Conservation (phyloP, 2,797 vertebrate genomes). For the Thalassophryne amazonica region DNA sequence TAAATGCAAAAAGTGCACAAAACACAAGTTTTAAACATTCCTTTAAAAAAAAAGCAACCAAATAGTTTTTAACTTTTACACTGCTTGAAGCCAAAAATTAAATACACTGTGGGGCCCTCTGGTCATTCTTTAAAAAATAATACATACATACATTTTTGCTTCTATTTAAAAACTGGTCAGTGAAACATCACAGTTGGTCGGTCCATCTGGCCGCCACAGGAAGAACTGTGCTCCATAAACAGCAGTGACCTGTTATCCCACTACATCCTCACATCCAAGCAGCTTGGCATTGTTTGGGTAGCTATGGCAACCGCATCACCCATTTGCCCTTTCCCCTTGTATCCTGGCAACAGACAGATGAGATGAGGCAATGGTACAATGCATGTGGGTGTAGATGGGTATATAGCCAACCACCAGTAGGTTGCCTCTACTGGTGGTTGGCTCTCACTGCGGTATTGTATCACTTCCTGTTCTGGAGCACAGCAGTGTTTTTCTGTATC, state of each 20-base stretch:
- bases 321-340: conserved; percentile 62
- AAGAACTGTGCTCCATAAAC: conserved; percentile 16
- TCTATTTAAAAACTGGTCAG: not conserved
- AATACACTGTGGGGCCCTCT: not conserved
- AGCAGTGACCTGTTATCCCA: conserved; percentile 20
- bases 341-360: conserved; percentile 75
- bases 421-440: no score
- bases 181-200: conserved; percentile 13
- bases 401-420: no score
- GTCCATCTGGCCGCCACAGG: conserved; percentile 38
- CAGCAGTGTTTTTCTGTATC: no score
- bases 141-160: no score
- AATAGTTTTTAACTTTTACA: no score
- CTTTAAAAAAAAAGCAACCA: no score
- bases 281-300: conserved; percentile 61
- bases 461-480: no score
- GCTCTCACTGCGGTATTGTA: no score
- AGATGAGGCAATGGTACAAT: conserved; percentile 44
- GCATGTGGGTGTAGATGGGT: conserved; percentile 14
- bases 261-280: conserved; percentile 38
- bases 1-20: no score
- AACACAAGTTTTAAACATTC: no score
- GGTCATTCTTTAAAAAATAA: not conserved
- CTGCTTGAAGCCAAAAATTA: no score
- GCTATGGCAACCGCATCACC: conserved; percentile 61